phyloP scores from a whole-genome alignment of 1,140 invertebrate genomes.

The Drosophila pectinifera region DNA sequence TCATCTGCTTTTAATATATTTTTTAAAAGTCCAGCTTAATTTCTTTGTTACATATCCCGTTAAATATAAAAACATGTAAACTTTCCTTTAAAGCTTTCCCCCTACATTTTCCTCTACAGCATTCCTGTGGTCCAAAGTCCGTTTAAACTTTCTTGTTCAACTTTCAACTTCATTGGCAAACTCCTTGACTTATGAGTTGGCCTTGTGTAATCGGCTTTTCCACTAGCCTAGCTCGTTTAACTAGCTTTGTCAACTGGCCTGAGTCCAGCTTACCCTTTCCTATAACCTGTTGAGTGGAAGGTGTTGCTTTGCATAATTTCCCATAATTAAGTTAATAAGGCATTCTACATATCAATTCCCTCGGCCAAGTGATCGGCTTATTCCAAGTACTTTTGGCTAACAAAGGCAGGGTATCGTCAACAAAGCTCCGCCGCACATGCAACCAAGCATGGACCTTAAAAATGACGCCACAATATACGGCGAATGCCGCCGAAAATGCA shows the following conservation, averaged over 20 bases:
- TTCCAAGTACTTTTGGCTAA: neutral
- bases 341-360: constrained; percentile 1
- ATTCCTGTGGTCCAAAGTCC: constrained; percentile 21
- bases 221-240: constrained; percentile 23
- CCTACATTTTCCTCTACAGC: constrained; percentile 11
- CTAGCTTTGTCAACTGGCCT: constrained; percentile 16
- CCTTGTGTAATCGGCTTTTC: constrained; percentile 34
- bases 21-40: too few species aligned
- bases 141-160: constrained; percentile 41
- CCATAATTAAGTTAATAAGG: neutral
- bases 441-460: constrained; percentile 58
- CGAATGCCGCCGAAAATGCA: constrained; percentile 57
- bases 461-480: constrained; percentile 66
- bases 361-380: neutral
- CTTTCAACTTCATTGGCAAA: constrained; percentile 29
- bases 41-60: too few species aligned
- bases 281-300: constrained; percentile 4
- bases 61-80: neutral
- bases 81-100: constrained; percentile 10
- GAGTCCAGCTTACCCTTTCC: constrained; percentile 28
- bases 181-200: constrained; percentile 24
- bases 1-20: too few species aligned
- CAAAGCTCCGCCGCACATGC: constrained; percentile 44
- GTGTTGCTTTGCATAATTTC: constrained; percentile 24
- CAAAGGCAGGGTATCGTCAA: constrained; percentile 27